Percentiles rank a stretch among this genome's conserved stretches.
phyloP scores from a whole-genome alignment of 2,797 vertebrate species.

The Tapirus indicus region DNA sequence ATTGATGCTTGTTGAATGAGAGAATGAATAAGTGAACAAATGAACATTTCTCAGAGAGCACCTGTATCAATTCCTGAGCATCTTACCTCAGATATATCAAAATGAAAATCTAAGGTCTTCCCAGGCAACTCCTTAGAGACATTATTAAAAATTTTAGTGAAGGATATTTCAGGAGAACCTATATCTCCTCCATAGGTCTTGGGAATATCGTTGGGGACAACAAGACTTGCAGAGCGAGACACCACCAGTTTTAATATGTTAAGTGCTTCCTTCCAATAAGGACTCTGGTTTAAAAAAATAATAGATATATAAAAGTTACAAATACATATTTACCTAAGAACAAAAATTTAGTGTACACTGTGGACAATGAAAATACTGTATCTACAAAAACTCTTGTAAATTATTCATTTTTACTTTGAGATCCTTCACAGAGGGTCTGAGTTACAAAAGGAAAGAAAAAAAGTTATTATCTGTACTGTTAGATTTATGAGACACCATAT shows the following conservation, averaged over 20 bases:
- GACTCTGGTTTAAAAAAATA: constrained; percentile 90
- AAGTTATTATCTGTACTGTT: not conserved
- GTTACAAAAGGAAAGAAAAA: constrained; percentile 18
- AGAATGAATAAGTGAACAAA: constrained; percentile 33
- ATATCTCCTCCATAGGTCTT: constrained; percentile 95
- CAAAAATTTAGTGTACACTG: not conserved
- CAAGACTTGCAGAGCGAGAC: constrained; percentile 98
- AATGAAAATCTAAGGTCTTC: constrained; percentile 99
- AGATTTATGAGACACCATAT: not conserved
- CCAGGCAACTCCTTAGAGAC: constrained; percentile 98
- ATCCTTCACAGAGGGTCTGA: not conserved
- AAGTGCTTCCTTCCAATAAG: constrained; percentile 99
- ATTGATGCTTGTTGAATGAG: not conserved
- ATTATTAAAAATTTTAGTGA: constrained; percentile 98
- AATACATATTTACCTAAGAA: not conserved
- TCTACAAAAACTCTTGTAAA: not conserved
- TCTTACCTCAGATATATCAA: constrained; percentile 99
- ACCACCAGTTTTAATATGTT: constrained; percentile 99
- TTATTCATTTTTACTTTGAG: constrained; percentile 44
- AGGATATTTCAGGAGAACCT: constrained; percentile 97
- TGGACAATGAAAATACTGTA: not conserved
- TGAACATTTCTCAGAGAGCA: not conserved
- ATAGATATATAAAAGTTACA: not conserved
- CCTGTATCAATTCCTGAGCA: not conserved
- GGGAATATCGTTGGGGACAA: constrained; percentile 96